phyloP scores from a whole-genome alignment of 2,888 invertebrate species.

The Coelopa pilipes region DNA sequence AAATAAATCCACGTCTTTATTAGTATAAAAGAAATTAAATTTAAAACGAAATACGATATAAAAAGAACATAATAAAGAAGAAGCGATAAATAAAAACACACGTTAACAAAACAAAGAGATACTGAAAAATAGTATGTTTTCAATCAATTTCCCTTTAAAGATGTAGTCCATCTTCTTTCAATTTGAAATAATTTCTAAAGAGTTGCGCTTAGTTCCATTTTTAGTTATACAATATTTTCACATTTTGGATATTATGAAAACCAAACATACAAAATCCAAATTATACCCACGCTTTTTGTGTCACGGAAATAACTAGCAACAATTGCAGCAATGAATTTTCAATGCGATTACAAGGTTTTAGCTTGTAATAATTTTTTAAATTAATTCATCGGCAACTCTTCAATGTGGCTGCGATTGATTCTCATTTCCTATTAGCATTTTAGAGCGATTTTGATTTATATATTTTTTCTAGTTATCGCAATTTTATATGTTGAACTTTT shows the following conservation, averaged over 20 bases:
- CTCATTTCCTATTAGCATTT: not conserved
- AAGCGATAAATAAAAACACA: slow-evolving; percentile 30
- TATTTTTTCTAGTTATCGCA: slow-evolving; percentile 20
- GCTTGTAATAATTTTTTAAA: not conserved
- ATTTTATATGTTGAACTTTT: slow-evolving; percentile 17
- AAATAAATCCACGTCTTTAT: slow-evolving; percentile 12
- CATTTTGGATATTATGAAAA: not conserved
- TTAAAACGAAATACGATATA: slow-evolving; percentile 28
- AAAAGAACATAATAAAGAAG: slow-evolving; percentile 23
- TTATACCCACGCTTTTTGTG: too few species aligned
- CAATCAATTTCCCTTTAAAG: not conserved
- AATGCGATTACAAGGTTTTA: slow-evolving; percentile 11
- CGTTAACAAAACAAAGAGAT: slow-evolving; percentile 16
- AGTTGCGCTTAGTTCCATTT: not conserved
- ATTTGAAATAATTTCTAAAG: too few species aligned
- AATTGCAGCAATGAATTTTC: slow-evolving; percentile 5
- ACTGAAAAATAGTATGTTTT: slow-evolving; percentile 3
- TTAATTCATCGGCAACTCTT: not conserved
- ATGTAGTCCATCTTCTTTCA: too few species aligned
- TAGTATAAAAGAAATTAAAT: slow-evolving; percentile 20
- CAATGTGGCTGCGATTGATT: slow-evolving; percentile 13
- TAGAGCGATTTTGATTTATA: not conserved
- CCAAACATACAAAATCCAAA: not conserved
- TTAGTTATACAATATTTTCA: slow-evolving; percentile 7
- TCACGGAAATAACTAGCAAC: not conserved